phyloP scores from a whole-genome alignment of 2,888 invertebrate genomes.

The Drosophila buzzatii region DNA sequence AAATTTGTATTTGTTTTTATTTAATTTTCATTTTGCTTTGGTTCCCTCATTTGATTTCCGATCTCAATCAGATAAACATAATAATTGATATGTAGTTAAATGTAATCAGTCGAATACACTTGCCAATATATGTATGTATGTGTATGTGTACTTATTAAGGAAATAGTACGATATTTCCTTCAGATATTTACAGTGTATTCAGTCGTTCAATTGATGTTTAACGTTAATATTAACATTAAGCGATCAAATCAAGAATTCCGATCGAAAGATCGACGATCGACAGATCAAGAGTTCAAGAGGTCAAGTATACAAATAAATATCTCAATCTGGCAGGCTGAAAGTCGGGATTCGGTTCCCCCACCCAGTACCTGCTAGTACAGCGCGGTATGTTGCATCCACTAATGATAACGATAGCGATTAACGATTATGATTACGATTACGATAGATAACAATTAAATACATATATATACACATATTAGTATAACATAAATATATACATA shows the following conservation, averaged over 20 bases:
- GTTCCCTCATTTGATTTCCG: neutral
- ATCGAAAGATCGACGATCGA: slow-evolving; percentile 9
- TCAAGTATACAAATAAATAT: slow-evolving; percentile 54
- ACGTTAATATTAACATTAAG: slow-evolving; percentile 34
- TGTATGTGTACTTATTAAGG: slow-evolving; percentile 49
- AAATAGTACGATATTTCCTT: slow-evolving; percentile 67
- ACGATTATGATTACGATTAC: slow-evolving; percentile 62
- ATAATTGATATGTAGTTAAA: slow-evolving; percentile 12
- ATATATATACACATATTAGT: slow-evolving; percentile 28
- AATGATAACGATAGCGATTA: slow-evolving; percentile 55
- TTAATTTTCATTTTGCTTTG: slow-evolving; percentile 3
- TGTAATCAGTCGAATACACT: slow-evolving; percentile 44
- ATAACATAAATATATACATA: slow-evolving; percentile 17
- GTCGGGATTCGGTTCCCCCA: slow-evolving; percentile 32
- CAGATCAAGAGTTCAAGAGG: slow-evolving; percentile 8
- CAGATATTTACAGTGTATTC: slow-evolving; percentile 65
- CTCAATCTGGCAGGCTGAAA: slow-evolving; percentile 67
- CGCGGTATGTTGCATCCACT: slow-evolving; percentile 81
- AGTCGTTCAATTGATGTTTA: slow-evolving; percentile 70
- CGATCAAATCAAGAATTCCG: slow-evolving; percentile 13
- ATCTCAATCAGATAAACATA: slow-evolving; percentile 4
- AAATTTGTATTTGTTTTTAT: neutral
- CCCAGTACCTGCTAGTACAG: slow-evolving; percentile 65
- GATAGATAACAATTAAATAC: slow-evolving; percentile 50
- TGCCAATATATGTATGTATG: slow-evolving; percentile 53